Percentiles rank a stretch among this genome's conserved stretches.
phyloP scores from a whole-genome alignment of 2,113 vertebrate genomes.

The Onychostoma macrolepis region DNA sequence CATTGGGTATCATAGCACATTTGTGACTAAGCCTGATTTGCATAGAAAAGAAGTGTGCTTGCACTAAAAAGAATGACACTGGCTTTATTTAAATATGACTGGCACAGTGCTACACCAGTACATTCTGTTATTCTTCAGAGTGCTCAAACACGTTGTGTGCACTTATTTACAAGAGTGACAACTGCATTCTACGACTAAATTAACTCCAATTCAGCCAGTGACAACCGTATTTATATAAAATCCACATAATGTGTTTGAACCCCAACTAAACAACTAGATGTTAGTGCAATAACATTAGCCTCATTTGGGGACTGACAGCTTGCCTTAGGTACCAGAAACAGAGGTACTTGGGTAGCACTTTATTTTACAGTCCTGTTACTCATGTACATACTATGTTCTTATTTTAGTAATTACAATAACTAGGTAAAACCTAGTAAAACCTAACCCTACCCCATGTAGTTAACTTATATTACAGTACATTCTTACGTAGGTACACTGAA shows the following conservation, averaged over 20 bases:
- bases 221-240: not conserved
- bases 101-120: not conserved
- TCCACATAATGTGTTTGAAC: not conserved
- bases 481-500: too few relatives aligned
- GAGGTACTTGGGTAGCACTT: not conserved
- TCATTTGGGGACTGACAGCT: not conserved
- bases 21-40: not conserved
- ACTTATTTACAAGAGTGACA: not conserved
- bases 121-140: not conserved
- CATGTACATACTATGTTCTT: too few relatives aligned
- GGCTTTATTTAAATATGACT: slow-evolving; percentile 3
- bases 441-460: too few relatives aligned
- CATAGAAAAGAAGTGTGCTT: not conserved
- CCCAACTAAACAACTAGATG: not conserved
- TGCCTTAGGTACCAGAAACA: not conserved
- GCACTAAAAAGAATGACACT: not conserved
- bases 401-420: too few relatives aligned
- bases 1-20: not conserved
- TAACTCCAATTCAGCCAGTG: not conserved
- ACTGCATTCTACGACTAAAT: not conserved
- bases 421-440: too few relatives aligned
- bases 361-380: too few relatives aligned
- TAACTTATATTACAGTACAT: too few relatives aligned
- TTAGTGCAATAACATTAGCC: not conserved
- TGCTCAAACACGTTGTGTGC: not conserved